Conservation (phyloP, 2,888 invertebrate species). For the Neoscelio sp. region DNA sequence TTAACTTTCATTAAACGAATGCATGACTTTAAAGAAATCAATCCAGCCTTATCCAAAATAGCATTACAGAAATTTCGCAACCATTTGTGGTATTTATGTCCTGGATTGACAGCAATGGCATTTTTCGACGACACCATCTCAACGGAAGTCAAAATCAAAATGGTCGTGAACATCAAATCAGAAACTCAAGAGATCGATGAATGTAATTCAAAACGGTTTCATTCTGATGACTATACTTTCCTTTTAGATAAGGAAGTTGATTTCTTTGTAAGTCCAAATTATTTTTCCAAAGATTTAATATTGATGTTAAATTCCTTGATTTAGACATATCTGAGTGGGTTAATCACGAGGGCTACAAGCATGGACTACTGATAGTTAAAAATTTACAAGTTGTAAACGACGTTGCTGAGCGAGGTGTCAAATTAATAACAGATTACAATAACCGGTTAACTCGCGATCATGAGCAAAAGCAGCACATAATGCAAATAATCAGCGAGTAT, state of each 20-base stretch:
- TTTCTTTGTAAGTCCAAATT: slow-evolving; percentile 33
- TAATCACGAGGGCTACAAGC: slow-evolving; percentile 22
- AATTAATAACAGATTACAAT: slow-evolving; percentile 42
- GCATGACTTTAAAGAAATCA: background rate
- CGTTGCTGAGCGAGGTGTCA: slow-evolving; percentile 37
- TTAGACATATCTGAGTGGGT: slow-evolving; percentile 27
- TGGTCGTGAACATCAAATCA: slow-evolving; percentile 12
- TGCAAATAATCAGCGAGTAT: slow-evolving; percentile 19
- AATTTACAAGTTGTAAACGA: slow-evolving; percentile 54
- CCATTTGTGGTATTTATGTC: slow-evolving; percentile 5
- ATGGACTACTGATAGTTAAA: slow-evolving; percentile 24
- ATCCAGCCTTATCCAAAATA: background rate
- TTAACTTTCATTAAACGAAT: background rate
- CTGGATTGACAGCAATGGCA: background rate
- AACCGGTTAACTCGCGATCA: slow-evolving; percentile 29
- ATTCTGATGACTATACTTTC: background rate
- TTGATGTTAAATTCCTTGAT: slow-evolving; percentile 40
- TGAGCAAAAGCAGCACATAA: slow-evolving; percentile 32
- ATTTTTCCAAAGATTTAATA: slow-evolving; percentile 52
- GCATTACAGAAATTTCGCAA: background rate
- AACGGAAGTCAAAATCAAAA: slow-evolving; percentile 8
- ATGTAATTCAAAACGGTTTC: slow-evolving; percentile 11
- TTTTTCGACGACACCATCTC: slow-evolving; percentile 9
- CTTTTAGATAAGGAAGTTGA: slow-evolving; percentile 35
- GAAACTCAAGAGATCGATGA: background rate